Evolutionary conservation across 2,888 invertebrate species (phyloP).

Genomic region (Aporophyla nigra): DNA sequence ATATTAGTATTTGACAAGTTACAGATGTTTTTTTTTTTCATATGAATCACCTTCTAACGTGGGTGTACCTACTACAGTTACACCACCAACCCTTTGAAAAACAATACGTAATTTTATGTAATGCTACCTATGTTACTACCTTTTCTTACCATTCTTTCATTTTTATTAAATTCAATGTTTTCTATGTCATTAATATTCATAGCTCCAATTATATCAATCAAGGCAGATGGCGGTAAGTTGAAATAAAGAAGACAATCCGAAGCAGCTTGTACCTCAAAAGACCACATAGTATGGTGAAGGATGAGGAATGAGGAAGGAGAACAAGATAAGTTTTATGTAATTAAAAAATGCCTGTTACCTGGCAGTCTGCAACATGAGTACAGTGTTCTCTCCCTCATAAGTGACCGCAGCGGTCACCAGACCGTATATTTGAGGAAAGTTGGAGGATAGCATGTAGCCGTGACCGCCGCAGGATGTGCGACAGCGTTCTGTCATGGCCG

Average conservation of each 20-base stretch:
- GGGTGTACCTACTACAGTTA: neutral
- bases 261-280: neutral
- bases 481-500: slow-evolving; percentile 94
- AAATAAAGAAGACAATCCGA: too few relatives aligned
- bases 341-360: slow-evolving; percentile 81
- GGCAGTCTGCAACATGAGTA: slow-evolving; percentile 97
- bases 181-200: neutral
- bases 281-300: neutral
- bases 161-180: neutral
- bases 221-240: too few relatives aligned
- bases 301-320: neutral
- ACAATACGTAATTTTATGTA: neutral
- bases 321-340: neutral
- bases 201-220: neutral
- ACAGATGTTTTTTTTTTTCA: neutral
- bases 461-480: slow-evolving; percentile 98
- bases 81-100: neutral
- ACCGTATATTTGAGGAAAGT: slow-evolving; percentile 96
- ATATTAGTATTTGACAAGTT: neutral
- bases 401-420: slow-evolving; percentile 96
- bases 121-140: neutral
- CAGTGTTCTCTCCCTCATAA: slow-evolving; percentile 99
- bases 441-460: slow-evolving; percentile 97
- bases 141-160: neutral
- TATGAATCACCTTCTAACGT: slow-evolving; percentile 3